A percentile compares a stretch with the other conserved stretches of the same genome.
Conservation (phyloP, 1,140 invertebrate species). For the Cherax quadricarinatus region DNA sequence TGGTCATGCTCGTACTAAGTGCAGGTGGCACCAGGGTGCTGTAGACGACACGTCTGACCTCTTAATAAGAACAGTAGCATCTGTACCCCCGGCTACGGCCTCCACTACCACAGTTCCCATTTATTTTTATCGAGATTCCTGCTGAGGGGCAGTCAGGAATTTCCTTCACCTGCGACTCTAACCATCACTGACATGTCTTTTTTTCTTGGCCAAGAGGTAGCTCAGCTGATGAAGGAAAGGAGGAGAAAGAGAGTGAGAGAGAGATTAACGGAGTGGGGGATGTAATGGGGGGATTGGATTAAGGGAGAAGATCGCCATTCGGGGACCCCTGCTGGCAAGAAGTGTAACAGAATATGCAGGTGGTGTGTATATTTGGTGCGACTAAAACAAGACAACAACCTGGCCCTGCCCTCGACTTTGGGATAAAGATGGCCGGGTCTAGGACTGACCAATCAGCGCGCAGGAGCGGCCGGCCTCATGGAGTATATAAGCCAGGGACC, state of each 20-base stretch:
- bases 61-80: background rate
- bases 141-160: conserved; percentile 33
- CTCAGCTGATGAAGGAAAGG: background rate
- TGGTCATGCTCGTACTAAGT: background rate
- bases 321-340: conserved; percentile 45
- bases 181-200: conserved; percentile 36
- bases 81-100: background rate
- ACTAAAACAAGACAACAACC: conserved; percentile 64
- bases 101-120: background rate
- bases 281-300: background rate
- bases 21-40: background rate
- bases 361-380: conserved; percentile 69
- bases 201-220: background rate
- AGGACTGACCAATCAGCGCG: conserved; percentile 65
- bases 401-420: conserved; percentile 67
- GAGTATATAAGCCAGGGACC: conserved; percentile 58
- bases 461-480: conserved; percentile 49
- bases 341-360: conserved; percentile 71
- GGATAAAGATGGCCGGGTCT: conserved; percentile 64
- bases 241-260: background rate
- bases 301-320: conserved; percentile 1
- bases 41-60: background rate
- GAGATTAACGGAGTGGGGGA: background rate
- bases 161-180: conserved; percentile 36
- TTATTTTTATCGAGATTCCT: conserved; percentile 40